Evolutionary conservation across 2,113 vertebrate species (phyloP), one percentile per base, ranked within the genome.

Genomic region (Pheucticus melanocephalus): DNA sequence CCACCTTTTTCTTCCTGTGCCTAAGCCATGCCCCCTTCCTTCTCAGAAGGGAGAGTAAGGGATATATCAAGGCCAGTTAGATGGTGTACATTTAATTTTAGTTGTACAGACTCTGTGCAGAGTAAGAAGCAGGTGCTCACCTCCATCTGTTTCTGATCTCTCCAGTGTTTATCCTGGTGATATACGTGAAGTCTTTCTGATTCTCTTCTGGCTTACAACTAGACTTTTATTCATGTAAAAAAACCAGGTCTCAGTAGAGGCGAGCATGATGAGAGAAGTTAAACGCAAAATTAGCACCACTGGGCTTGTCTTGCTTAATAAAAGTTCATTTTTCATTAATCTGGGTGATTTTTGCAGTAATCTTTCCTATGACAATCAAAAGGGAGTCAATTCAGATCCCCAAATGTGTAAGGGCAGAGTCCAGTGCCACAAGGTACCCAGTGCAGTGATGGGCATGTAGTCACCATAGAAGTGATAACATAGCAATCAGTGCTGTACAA

Each of bases 391-490:
- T 31, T 72, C 33, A 54, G 28, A 33, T 44, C 27, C n/a, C 11
- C 11, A 18, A 33, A 37, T 9, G 22, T 30, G n/a, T 5, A 42
- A 45, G 18, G 18, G 27, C 33, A 60, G 63, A 51, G 22, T 12
- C 7, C 17, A 22, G 53, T 60, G 15, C 22, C 39, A 45, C 2
- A 7, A 51, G 25, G 44, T 17, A 12, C 21, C 27, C 4, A 12
- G 6, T 10, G 33, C 1, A 0, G 27, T 5, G 27, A 77, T 28
- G 37, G 45, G 5, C 18, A 35, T 10, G 5, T 2, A 48, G 20
- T 5, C 42, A 51, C 33, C 15, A 20, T 1, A 23, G 33, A 37
- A 57, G 3, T 65, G 15, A 15, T 40, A 65, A 40, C 10, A 12
- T 7, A 48, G 20, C 24, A 57, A 42, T 65, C 44, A 56, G 0